Evolutionary conservation across 2,888 invertebrate genomes (phyloP).

Genomic region (Plagiodera versicolora): DNA sequence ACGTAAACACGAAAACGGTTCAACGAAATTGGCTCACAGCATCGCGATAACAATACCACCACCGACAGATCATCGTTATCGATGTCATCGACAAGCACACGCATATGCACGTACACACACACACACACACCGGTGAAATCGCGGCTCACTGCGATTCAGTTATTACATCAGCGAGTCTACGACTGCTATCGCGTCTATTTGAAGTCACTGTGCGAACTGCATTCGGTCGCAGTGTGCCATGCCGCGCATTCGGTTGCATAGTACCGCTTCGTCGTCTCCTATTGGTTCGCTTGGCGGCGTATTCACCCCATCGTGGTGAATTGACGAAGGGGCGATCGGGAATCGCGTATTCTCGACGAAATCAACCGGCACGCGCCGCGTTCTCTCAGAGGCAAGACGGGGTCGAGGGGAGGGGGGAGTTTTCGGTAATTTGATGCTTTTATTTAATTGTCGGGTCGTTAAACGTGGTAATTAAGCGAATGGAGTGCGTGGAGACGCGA

Average conservation of each 20-base stretch:
- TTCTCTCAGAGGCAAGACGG: neutral
- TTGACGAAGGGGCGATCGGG: neutral
- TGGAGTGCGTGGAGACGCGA: neutral
- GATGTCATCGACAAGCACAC: neutral
- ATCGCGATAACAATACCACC: neutral
- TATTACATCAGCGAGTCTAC: constrained; percentile 29
- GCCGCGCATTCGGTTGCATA: constrained; percentile 42
- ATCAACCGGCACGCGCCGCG: constrained; percentile 20
- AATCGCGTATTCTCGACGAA: constrained; percentile 1
- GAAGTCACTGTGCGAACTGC: constrained; percentile 42
- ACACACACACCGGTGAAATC: neutral
- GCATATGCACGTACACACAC: neutral
- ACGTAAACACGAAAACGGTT: constrained; percentile 36
- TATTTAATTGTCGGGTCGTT: neutral
- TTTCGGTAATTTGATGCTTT: constrained; percentile 14
- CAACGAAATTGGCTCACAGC: constrained; percentile 8
- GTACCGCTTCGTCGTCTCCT: constrained; percentile 32
- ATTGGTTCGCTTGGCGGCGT: constrained; percentile 23
- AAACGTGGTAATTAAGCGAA: neutral
- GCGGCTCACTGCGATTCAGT: constrained; percentile 29
- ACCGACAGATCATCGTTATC: neutral
- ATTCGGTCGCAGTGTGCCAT: constrained; percentile 33
- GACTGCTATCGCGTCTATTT: constrained; percentile 42
- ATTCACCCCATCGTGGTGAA: constrained; percentile 23
- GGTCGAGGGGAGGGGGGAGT: neutral